A percentile compares a stretch with the other conserved stretches of the same genome.
Evolutionary conservation across 2,113 vertebrate genomes (phyloP).

Genomic region (Xyrauchen texanus): DNA sequence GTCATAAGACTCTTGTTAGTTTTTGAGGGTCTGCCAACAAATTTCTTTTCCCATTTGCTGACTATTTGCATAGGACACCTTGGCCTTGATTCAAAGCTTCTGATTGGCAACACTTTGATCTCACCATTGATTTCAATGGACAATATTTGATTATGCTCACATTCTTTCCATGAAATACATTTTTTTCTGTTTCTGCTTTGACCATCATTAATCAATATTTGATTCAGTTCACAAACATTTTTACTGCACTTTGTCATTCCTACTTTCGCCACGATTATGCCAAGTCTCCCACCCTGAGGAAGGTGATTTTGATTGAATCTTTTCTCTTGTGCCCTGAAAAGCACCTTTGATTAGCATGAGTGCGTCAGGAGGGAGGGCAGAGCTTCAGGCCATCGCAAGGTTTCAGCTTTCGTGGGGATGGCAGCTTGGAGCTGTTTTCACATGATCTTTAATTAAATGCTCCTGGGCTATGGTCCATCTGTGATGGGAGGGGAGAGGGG

Average conservation of each 20-base stretch:
- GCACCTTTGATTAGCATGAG: slow-evolving; percentile 69
- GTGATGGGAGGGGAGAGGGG: slow-evolving; percentile 56
- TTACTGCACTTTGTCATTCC: slow-evolving; percentile 3
- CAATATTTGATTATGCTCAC: slow-evolving; percentile 71
- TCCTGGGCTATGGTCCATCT: slow-evolving; percentile 75
- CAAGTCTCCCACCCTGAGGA: slow-evolving; percentile 36
- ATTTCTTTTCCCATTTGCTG: slow-evolving; percentile 66
- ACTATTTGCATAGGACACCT: slow-evolving; percentile 74
- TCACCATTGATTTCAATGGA: slow-evolving; percentile 67
- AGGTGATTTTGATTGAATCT: slow-evolving; percentile 64
- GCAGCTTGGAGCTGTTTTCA: slow-evolving; percentile 77
- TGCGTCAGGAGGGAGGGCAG: slow-evolving; percentile 1
- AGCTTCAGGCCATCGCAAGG: slow-evolving; percentile 60
- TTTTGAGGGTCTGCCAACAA: slow-evolving; percentile 63
- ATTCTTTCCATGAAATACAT: slow-evolving; percentile 18
- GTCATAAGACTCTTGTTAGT: slow-evolving; percentile 72
- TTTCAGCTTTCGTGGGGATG: slow-evolving; percentile 72
- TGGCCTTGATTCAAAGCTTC: slow-evolving; percentile 35
- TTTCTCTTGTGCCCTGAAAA: slow-evolving; percentile 68
- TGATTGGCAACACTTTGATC: slow-evolving; percentile 35
- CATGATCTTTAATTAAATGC: slow-evolving; percentile 81
- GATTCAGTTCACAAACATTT: slow-evolving; percentile 67
- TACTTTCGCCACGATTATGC: slow-evolving; percentile 14
- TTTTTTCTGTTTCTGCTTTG: no score
- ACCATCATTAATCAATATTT: slow-evolving; percentile 66